A percentile compares a stretch with the other conserved stretches of the same genome.
Evolutionary conservation across 2,113 vertebrate genomes (phyloP).

Genomic region (Peromyscus californicus): DNA sequence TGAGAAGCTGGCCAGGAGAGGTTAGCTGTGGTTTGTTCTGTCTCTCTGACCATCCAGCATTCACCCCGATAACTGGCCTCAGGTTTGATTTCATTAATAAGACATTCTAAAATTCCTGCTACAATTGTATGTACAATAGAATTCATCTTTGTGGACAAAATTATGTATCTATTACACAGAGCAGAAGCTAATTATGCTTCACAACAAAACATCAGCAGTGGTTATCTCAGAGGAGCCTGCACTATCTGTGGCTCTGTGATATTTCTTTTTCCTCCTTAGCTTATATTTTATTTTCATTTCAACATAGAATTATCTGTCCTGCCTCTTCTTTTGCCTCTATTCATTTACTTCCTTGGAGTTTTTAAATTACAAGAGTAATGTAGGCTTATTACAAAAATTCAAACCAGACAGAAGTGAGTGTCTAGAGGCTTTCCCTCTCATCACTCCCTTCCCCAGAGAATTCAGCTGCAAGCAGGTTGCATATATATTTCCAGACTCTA

Average conservation of each 20-base stretch:
- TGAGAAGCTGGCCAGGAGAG: too few relatives aligned
- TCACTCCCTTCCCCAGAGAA: neutral
- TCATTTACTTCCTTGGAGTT: conserved; percentile 30
- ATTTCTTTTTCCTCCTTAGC: neutral
- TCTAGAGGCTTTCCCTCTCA: neutral
- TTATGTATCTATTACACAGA: neutral
- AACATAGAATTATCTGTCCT: conserved; percentile 27
- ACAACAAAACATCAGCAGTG: neutral
- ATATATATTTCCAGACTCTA: conserved; percentile 22
- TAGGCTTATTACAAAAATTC: neutral
- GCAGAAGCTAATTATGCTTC: conserved; percentile 20
- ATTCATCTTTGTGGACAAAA: conserved; percentile 35
- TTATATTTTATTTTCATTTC: conserved; percentile 45
- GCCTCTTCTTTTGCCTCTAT: conserved; percentile 6
- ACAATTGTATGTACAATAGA: neutral
- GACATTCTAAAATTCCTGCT: too few relatives aligned
- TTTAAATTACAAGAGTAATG: neutral
- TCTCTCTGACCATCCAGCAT: too few relatives aligned
- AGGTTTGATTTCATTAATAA: too few relatives aligned
- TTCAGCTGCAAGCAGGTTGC: neutral
- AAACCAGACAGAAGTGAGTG: neutral
- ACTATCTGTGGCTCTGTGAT: neutral
- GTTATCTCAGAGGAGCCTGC: neutral
- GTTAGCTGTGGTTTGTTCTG: too few relatives aligned
- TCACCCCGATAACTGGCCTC: too few relatives aligned